phyloP scores from a whole-genome alignment of 2,888 invertebrate species.

The Morpho deidamia region DNA sequence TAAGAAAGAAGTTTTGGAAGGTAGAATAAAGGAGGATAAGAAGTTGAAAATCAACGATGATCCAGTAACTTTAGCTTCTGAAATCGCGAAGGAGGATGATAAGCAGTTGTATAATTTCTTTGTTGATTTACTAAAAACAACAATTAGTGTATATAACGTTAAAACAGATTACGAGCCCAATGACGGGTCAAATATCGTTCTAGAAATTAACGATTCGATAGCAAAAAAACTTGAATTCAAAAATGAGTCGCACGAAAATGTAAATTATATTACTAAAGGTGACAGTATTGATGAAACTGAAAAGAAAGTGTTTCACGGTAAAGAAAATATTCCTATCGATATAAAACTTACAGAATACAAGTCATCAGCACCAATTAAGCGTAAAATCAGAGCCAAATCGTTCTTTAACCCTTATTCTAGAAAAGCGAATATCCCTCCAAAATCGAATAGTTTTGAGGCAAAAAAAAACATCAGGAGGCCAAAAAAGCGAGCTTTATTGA shows the following conservation, averaged over 20 bases:
- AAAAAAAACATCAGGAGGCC: constrained; percentile 26
- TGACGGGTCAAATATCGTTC: constrained; percentile 28
- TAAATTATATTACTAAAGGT: not conserved
- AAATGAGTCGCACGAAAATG: not conserved
- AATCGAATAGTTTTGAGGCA: constrained; percentile 20
- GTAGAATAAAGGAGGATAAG: constrained; percentile 24
- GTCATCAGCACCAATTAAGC: not conserved
- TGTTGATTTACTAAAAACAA: constrained; percentile 49
- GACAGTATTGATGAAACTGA: constrained; percentile 1
- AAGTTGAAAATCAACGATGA: constrained; percentile 30
- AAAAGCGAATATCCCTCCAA: constrained; percentile 17
- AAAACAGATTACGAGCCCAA: constrained; percentile 24
- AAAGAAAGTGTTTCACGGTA: constrained; percentile 4
- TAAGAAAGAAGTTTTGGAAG: constrained; percentile 30
- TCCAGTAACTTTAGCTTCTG: constrained; percentile 31
- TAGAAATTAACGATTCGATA: constrained; percentile 43
- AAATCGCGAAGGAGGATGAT: constrained; percentile 28
- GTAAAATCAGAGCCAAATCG: constrained; percentile 22
- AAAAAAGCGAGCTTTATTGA: constrained; percentile 38
- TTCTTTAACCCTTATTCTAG: constrained; percentile 19
- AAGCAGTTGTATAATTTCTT: constrained; percentile 50
- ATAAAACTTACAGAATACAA: constrained; percentile 1
- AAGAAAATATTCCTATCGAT: not conserved
- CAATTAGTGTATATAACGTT: constrained; percentile 42
- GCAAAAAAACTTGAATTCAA: constrained; percentile 34